Evolutionary conservation across 2,888 invertebrate genomes (phyloP).

Genomic region (Drosophila borealis): DNA sequence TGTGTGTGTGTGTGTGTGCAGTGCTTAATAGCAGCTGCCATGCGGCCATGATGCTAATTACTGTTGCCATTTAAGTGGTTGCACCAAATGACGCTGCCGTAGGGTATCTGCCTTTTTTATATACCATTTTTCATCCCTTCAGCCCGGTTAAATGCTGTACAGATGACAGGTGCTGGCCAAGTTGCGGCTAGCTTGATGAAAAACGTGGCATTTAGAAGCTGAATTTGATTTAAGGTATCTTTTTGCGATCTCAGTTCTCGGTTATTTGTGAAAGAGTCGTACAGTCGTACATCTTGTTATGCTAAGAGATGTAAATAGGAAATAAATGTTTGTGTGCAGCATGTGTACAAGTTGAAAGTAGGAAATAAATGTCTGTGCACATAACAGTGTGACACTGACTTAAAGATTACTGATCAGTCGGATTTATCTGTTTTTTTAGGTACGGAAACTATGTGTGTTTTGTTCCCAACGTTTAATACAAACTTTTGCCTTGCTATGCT

Average conservation of each 20-base stretch:
- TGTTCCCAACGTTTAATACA: too few species aligned
- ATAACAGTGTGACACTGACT: too few species aligned
- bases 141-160: slow-evolving; percentile 21
- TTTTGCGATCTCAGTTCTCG: not conserved
- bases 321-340: too few species aligned
- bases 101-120: slow-evolving; percentile 27
- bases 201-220: not conserved
- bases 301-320: not conserved
- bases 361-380: too few species aligned
- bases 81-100: slow-evolving; percentile 69
- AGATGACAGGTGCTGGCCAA: slow-evolving; percentile 63
- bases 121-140: slow-evolving; percentile 2
- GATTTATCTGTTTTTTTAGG: too few species aligned
- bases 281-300: not conserved
- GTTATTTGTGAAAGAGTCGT: not conserved
- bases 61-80: slow-evolving; percentile 79
- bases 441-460: too few species aligned
- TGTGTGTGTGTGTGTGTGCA: slow-evolving; percentile 34
- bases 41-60: slow-evolving; percentile 78
- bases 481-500: too few species aligned
- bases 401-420: too few species aligned
- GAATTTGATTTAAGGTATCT: not conserved
- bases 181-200: slow-evolving; percentile 19
- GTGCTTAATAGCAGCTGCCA: slow-evolving; percentile 79
- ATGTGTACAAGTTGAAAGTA: too few species aligned